Evolutionary conservation across 2,888 invertebrate genomes (phyloP).

Genomic region (Fragum fragum): DNA sequence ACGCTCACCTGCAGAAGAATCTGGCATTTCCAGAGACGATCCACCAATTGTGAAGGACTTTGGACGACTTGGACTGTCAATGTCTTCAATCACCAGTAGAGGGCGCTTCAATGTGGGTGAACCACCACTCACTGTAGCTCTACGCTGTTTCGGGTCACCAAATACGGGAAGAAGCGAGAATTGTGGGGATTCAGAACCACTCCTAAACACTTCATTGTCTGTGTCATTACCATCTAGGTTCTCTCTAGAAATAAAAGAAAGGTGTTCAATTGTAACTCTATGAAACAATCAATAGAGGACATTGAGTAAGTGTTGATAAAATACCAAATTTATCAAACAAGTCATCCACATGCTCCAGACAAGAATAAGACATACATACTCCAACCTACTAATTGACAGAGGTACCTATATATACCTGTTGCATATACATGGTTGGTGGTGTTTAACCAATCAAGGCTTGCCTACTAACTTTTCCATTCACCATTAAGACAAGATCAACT

Average conservation of each 20-base stretch:
- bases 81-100: conserved; percentile 80
- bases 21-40: conserved; percentile 18
- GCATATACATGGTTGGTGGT: too few species aligned
- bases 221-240: conserved; percentile 85
- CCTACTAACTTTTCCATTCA: too few species aligned
- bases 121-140: conserved; percentile 95
- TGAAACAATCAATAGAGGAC: too few species aligned
- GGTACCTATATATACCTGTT: too few species aligned
- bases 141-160: conserved; percentile 89
- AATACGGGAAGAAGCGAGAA: conserved; percentile 81
- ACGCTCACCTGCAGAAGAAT: conserved; percentile 11
- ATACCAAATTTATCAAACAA: too few species aligned
- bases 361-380: too few species aligned
- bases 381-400: too few species aligned
- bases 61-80: conserved; percentile 78
- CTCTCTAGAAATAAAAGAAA: conserved; percentile 50
- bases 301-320: too few species aligned
- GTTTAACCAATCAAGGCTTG: too few species aligned
- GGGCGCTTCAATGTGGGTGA: conserved; percentile 82
- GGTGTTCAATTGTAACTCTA: background rate
- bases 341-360: too few species aligned
- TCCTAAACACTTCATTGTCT: conserved; percentile 87
- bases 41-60: conserved; percentile 76
- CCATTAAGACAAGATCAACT: too few species aligned
- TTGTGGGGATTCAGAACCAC: conserved; percentile 83